Evolutionary conservation across 2,113 vertebrate genomes (phyloP), one percentile per base, ranked within the genome.

Genomic region (Phalacrocorax carbo): DNA sequence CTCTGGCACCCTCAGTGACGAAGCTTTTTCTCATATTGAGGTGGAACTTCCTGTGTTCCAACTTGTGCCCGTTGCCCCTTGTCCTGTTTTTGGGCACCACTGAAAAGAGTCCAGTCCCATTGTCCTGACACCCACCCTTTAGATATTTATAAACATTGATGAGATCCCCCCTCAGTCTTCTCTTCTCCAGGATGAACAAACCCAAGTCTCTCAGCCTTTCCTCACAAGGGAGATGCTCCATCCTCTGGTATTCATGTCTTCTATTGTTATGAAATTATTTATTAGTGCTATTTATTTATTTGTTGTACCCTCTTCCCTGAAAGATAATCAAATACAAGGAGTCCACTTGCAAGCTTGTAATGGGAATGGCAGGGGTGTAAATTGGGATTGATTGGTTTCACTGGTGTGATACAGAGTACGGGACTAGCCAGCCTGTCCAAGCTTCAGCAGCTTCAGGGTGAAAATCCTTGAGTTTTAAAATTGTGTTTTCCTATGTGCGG

Each of bases 401-500:
- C 52, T 88, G 40, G 7, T 2, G 9, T 75, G 26, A 51, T 14
- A 27, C 4, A 12, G 48, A 61, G 5, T 51, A 52, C 1, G 2
- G 36, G 27, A 34, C 36, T 40, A 38, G n/a, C 10, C 26, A 26
- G 3, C 13, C n/a, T 93, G 44, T 26, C 11, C 30, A 42, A 44
- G 14, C 25, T 61, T 36, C 23, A 57, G 1, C 11, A 3, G 14
- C 25, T 61, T n/a, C 23, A 57, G 1, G 13, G 3, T 57, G 13
- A 80, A 91, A 73, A 46, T 30, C 13, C 13, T 65, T 57, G 8
- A 1, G 36, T 48, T 82, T 93, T 49, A 58, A 20, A 57, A 4
- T 13, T 61, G 5, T 73, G 4, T 55, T 40, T 80, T 88, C 15
- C 34, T 38, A 10, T 0, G 0, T 66, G n/a, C n/a, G 38, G 17